Conservation (phyloP, 2,888 invertebrate genomes). For the Polydrusus pterygomalis region DNA sequence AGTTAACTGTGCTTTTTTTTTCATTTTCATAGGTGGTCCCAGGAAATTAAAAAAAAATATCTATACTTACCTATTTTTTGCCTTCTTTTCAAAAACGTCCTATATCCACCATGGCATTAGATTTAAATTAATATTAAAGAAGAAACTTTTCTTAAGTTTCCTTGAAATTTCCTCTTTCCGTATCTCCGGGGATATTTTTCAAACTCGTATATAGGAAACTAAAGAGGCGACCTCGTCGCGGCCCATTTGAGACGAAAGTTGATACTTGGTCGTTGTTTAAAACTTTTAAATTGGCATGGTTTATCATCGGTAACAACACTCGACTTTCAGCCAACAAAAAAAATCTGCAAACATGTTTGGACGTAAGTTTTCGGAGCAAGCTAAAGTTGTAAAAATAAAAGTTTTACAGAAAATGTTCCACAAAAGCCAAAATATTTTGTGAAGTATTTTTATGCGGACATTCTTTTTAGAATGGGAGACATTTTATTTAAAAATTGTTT, state of each 20-base stretch:
- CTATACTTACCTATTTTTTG: no score
- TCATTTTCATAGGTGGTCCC: no score
- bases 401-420: background rate
- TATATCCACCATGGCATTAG: no score
- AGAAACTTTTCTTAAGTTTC: background rate
- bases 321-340: background rate
- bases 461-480: no score
- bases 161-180: background rate
- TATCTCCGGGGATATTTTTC: constrained; percentile 1
- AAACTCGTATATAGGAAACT: background rate
- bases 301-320: background rate
- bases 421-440: background rate
- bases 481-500: no score
- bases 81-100: no score
- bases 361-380: background rate
- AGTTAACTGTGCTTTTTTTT: no score
- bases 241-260: background rate
- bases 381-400: background rate
- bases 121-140: background rate
- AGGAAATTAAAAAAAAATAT: no score
- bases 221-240: background rate
- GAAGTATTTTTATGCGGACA: background rate
- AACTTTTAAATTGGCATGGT: constrained; percentile 3
- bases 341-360: background rate
- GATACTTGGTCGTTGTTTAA: background rate